Base-by-base conservation (phyloP, 2,888 invertebrate genomes). In the Axea sp. region DNA sequence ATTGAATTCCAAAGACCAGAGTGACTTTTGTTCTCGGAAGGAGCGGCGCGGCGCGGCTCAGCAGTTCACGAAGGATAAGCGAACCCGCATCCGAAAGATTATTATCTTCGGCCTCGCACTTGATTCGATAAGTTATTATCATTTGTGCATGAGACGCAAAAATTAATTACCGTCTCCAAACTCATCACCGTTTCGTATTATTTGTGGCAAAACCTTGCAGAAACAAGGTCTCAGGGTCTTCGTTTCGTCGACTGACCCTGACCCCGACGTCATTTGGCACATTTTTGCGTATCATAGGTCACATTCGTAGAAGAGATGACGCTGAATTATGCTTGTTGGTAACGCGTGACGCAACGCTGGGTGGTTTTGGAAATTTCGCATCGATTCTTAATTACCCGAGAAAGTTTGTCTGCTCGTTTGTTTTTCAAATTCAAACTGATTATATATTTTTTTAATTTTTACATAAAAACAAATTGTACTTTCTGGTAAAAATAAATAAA, bases 81-180 rank as follows among this genome's bases (percentile, higher is more conserved):
- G 31, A 45, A 26, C 65, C 65, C 72, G 65, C 65, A 65, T 73
- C 37, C 28, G 53, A 26, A 12, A 51, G 72, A 73, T 73, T 17
- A 65, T 65, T 65, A 73, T 71, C 72, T 65, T 4, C 31, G 33
- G 49, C 57, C 64, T 72, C 72, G 64, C 62, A 72, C 62, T 72
- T 72, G 72, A 64, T 72, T 51, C 57, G 64, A 72, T 72, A 72
- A 72, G 72, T 72, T 72, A 72, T 72, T 64, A 72, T 72, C 64
- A 45, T 64, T 59, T 57, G 57, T 49, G 59, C 62, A 72, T 33
- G 62, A 72, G 45, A 72, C 19, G 49, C 37, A 43, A 31, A 72
- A 64, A 72, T 72, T 72, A 64, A 72, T 72, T 72, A 57, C 55
- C 62, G 15, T 35, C 43, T 49, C 37, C 60, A 24, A 59, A 14